phyloP scores from a whole-genome alignment of 2,888 invertebrate species.

The Steinernema carpocapsae region DNA sequence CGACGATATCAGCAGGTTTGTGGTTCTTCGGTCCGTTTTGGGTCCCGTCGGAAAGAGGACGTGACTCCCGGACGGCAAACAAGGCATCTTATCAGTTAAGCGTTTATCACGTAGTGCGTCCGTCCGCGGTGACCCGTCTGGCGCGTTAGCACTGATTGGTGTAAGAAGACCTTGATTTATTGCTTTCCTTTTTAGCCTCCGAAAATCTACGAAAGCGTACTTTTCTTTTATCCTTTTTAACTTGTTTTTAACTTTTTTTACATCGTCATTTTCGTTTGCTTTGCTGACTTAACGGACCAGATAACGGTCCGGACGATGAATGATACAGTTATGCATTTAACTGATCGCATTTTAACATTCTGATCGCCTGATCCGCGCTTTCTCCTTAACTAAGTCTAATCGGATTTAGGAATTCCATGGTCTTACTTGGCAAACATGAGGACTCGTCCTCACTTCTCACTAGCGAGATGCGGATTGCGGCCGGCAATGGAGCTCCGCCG shows the following conservation, averaged over 20 bases:
- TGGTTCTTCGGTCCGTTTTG: not conserved
- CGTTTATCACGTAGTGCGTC: conserved; percentile 12
- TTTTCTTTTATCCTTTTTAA: too few species aligned
- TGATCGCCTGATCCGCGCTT: too few species aligned
- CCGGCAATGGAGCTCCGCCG: conserved; percentile 21
- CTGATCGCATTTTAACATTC: too few species aligned
- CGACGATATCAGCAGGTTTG: conserved; percentile 9
- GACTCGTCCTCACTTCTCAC: conserved; percentile 17
- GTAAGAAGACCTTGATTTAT: too few species aligned
- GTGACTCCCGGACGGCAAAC: conserved; percentile 19
- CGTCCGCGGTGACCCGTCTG: not conserved
- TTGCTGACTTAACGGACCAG: too few species aligned
- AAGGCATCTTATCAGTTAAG: not conserved
- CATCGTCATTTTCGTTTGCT: too few species aligned
- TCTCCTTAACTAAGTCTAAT: not conserved
- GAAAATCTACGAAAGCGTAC: too few species aligned
- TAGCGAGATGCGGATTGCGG: conserved; percentile 13
- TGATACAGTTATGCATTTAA: too few species aligned
- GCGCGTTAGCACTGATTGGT: not conserved
- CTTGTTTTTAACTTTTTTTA: too few species aligned
- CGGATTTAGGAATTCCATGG: conserved; percentile 10
- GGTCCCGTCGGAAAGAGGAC: not conserved
- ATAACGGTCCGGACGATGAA: too few species aligned
- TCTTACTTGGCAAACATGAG: not conserved
- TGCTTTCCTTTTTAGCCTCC: too few species aligned